phyloP scores from a whole-genome alignment of 2,888 invertebrate species.

The Serripes groenlandicus region DNA sequence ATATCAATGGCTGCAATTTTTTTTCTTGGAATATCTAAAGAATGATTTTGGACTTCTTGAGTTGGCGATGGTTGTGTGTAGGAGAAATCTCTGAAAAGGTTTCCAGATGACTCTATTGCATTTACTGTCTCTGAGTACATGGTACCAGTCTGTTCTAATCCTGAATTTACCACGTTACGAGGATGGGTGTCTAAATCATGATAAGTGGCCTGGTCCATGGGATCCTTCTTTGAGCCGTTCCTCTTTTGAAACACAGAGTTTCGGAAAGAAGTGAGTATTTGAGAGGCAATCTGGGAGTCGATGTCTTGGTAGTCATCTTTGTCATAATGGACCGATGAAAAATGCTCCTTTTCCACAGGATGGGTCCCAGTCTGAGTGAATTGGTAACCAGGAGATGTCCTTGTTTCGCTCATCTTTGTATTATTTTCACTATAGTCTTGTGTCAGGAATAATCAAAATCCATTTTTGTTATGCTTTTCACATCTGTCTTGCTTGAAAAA shows the following conservation, averaged over 20 bases:
- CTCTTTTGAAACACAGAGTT: not conserved
- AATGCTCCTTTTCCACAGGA: not conserved
- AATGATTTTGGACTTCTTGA: not conserved
- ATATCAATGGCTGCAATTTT: no score
- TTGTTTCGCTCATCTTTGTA: not conserved
- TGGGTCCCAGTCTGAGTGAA: not conserved
- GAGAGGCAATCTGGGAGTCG: conserved; percentile 20
- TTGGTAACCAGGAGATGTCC: not conserved
- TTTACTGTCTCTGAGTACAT: not conserved
- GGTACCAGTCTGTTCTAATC: not conserved
- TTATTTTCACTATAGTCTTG: not conserved
- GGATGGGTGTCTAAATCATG: not conserved
- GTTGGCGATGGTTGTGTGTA: not conserved
- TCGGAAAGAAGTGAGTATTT: conserved; percentile 26
- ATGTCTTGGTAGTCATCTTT: not conserved
- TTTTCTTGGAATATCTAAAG: not conserved
- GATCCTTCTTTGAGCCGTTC: not conserved
- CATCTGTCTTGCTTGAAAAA: no score
- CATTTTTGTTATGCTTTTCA: no score
- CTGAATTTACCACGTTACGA: no score
- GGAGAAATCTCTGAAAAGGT: not conserved
- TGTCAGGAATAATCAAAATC: no score
- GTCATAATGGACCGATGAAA: not conserved
- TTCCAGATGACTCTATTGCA: not conserved
- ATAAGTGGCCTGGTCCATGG: not conserved